Evolutionary conservation across 2,888 invertebrate genomes (phyloP).

Genomic region (Xestia ashworthii): DNA sequence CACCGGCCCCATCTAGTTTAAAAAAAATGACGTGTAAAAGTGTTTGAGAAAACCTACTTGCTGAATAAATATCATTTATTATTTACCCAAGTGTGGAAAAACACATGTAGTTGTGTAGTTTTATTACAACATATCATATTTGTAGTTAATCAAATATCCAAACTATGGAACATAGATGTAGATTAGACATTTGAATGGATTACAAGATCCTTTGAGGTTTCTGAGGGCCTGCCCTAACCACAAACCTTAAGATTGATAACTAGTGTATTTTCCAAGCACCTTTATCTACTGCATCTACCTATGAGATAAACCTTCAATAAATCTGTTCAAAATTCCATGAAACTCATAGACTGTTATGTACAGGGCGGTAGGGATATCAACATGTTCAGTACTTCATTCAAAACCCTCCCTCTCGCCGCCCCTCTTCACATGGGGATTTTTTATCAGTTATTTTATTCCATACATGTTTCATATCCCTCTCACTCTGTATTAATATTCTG

Average conservation of each 20-base stretch:
- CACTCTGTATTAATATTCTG: neutral
- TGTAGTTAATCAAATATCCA: neutral
- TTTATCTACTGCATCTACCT: neutral
- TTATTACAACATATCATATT: neutral
- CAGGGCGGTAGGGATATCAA: neutral
- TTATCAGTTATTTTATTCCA: neutral
- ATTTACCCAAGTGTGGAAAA: conserved; percentile 6
- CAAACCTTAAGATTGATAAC: conserved; percentile 25
- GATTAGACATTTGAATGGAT: conserved; percentile 19
- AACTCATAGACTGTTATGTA: neutral
- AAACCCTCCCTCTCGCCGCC: too few species aligned
- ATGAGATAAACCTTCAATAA: neutral
- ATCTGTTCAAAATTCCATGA: neutral
- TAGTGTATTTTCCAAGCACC: neutral
- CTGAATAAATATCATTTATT: too few species aligned
- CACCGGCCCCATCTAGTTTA: too few species aligned
- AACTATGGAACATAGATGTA: conserved; percentile 1
- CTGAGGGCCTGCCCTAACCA: conserved; percentile 22
- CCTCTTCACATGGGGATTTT: too few species aligned
- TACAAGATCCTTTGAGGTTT: conserved; percentile 7
- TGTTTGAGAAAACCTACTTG: too few species aligned
- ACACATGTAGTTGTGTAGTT: neutral
- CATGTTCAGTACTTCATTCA: too few species aligned
- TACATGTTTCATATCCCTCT: neutral
- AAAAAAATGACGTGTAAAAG: too few species aligned